Percentiles rank a stretch among this genome's conserved stretches.
phyloP scores from a whole-genome alignment of 2,113 vertebrate genomes.

The Pardalotus punctatus region DNA sequence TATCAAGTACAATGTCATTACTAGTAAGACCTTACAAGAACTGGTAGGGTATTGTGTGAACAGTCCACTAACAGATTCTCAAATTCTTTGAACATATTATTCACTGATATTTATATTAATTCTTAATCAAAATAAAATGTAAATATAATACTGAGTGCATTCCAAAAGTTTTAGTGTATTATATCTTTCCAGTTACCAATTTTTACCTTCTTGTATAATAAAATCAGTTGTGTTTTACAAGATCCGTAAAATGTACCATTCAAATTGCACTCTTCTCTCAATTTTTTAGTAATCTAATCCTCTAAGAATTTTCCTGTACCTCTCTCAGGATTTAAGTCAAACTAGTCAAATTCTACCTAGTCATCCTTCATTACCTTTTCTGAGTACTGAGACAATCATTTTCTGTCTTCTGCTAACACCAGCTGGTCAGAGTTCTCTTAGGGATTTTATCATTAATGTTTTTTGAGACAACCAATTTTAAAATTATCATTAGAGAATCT shows the following conservation, averaged over 20 bases:
- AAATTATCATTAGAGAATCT: background rate
- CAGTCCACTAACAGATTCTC: background rate
- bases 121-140: background rate
- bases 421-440: background rate
- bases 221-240: background rate
- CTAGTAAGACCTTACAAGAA: background rate
- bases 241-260: background rate
- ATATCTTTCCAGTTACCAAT: background rate
- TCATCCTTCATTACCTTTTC: background rate
- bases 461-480: background rate
- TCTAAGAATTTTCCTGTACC: background rate
- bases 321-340: background rate
- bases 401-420: background rate
- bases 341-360: background rate
- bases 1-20: background rate
- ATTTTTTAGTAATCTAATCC: background rate
- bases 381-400: background rate
- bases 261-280: background rate
- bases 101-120: background rate
- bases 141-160: background rate
- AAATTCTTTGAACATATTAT: background rate
- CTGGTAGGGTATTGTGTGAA: background rate
- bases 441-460: background rate
- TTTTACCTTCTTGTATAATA: background rate
- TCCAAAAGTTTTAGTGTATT: background rate